Evolutionary conservation across 1,140 invertebrate genomes (phyloP).

Genomic region (Scaptomyza pallida): DNA sequence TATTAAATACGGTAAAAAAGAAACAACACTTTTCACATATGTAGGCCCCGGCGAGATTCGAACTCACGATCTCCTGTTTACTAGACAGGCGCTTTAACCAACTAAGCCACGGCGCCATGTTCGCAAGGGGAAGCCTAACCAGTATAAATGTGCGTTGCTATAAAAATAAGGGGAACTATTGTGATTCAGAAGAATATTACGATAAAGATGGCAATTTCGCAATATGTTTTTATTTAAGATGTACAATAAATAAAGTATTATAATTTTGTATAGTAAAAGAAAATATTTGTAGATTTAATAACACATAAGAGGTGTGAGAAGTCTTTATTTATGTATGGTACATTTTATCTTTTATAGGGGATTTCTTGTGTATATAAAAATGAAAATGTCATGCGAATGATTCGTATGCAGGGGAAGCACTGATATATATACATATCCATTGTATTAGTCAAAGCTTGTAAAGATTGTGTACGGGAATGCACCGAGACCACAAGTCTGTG

Average conservation of each 20-base stretch:
- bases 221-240: neutral
- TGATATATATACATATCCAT: neutral
- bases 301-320: neutral
- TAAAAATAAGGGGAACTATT: neutral
- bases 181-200: neutral
- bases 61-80: slow-evolving; percentile 87
- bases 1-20: no score
- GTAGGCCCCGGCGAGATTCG: slow-evolving; percentile 86
- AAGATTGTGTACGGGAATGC: slow-evolving; percentile 23
- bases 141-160: neutral
- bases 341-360: slow-evolving; percentile 4
- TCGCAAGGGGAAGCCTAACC: neutral
- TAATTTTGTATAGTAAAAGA: neutral
- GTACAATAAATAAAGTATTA: neutral
- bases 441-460: slow-evolving; percentile 14
- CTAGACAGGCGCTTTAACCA: slow-evolving; percentile 88
- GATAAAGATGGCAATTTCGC: neutral
- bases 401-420: slow-evolving; percentile 24
- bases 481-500: slow-evolving; percentile 10
- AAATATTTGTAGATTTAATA: neutral
- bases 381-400: slow-evolving; percentile 1
- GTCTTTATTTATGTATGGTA: no score
- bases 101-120: slow-evolving; percentile 86
- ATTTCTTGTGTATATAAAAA: slow-evolving; percentile 2
- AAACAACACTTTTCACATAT: neutral